These are phyloP conservation scores for Dinothrombium tinctorium DNA, from an alignment of 1,140 invertebrate species.

Conservation along the genomic window DNA sequence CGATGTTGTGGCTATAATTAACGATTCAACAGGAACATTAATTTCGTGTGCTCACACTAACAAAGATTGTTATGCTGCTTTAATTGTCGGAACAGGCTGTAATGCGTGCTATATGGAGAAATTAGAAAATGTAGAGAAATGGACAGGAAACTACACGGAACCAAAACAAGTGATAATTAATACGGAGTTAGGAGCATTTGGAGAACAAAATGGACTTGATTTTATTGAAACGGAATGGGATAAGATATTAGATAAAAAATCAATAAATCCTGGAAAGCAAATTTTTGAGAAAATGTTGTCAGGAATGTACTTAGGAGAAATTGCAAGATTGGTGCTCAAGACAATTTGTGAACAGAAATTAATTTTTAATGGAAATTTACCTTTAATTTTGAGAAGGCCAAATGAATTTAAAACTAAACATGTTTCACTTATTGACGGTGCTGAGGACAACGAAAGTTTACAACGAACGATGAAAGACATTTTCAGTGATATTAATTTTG, in stretches of 20 bases:
- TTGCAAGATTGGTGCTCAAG: slow-evolving; percentile 38
- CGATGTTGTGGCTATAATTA: slow-evolving; percentile 74
- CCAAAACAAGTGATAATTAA: slow-evolving; percentile 53
- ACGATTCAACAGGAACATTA: slow-evolving; percentile 87
- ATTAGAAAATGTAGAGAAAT: slow-evolving; percentile 32
- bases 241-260: slow-evolving; percentile 51
- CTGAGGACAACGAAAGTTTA: too few relatives aligned
- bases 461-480: too few relatives aligned
- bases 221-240: slow-evolving; percentile 74
- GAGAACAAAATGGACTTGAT: slow-evolving; percentile 62
- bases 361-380: slow-evolving; percentile 47
- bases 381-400: too few relatives aligned
- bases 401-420: too few relatives aligned
- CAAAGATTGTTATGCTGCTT: slow-evolving; percentile 54
- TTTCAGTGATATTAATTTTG: too few relatives aligned
- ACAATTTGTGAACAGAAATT: slow-evolving; percentile 47
- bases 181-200: slow-evolving; percentile 92
- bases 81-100: slow-evolving; percentile 79
- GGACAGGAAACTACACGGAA: slow-evolving; percentile 6
- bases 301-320: slow-evolving; percentile 36
- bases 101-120: slow-evolving; percentile 95
- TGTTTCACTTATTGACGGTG: too few relatives aligned
- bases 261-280: slow-evolving; percentile 24
- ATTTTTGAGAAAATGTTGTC: slow-evolving; percentile 56
- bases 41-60: slow-evolving; percentile 93